Evolutionary conservation across 2,797 vertebrate species (phyloP), one percentile per base, ranked within the genome.

Genomic region (Gymnothorax reevesii): DNA sequence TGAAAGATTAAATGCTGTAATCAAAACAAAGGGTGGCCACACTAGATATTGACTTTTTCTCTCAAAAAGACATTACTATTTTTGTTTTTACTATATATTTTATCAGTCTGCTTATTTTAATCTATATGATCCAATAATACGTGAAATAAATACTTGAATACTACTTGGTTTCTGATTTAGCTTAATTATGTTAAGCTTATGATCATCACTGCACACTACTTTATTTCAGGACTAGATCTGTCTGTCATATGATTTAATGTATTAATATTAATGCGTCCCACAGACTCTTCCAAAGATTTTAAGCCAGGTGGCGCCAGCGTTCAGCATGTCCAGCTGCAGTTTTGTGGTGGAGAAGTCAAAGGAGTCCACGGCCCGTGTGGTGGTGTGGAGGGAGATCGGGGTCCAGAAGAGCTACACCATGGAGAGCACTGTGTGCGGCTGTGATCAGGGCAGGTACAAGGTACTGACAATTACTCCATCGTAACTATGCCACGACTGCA

Each of bases 281-380:
- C 92, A 99, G 98, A 96, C 96, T 0, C 97, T 99, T 83, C 99
- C 99, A 13, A 99, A 97, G 94, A 96, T 99, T 91, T 93, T 99
- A 88, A 98, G 98, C 89, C 97, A 99, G 90, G 97, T 97, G 55
- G 98, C 99, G 2, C 98, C 99, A 1, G 97, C 97, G 80, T 99
- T 99, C 95, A 98, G 97, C 93, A 97, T 99, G 97, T 95, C 92
- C 86, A 99, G 98, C 93, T 99, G 98, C 91, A 99, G 98, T 92
- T 99, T 99, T 88, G 98, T 99, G 15, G 99, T 99, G 88, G 99
- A 99, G 90, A 98, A 98, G 89, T 99, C 98, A 83, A 99, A 99
- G 91, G 98, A 99, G 91, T 97, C 99, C 17, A 99, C 99, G 0
- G 99, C 99, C 0, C 97, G 99, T 0, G 99, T 99, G 87, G 99